phyloP scores from a whole-genome alignment of 2,888 invertebrate species.

The Cheilosia grossa region DNA sequence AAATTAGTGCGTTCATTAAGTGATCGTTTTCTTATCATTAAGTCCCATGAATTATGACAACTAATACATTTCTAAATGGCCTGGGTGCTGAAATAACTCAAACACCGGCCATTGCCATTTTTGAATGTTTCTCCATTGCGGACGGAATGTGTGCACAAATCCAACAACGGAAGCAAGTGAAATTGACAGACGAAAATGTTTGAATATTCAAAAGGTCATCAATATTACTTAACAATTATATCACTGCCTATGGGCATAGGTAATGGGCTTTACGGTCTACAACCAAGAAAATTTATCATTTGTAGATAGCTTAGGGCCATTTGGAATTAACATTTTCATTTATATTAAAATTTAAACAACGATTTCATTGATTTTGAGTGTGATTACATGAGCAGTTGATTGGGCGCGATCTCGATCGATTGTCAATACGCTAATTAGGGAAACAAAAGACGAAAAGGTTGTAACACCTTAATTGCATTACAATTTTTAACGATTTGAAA shows the following conservation, averaged over 20 bases:
- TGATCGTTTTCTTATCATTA: not conserved
- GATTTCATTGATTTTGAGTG: not conserved
- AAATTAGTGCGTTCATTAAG: not conserved
- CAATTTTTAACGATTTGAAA: no score
- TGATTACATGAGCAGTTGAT: not conserved
- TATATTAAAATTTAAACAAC: not conserved
- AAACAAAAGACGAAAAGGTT: no score
- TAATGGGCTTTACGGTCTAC: not conserved
- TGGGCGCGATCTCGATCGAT: no score
- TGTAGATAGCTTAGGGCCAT: not conserved
- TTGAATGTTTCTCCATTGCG: not conserved
- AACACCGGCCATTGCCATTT: not conserved
- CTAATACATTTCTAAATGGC: not conserved
- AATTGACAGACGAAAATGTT: not conserved
- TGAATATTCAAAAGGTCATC: not conserved
- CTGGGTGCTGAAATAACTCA: not conserved
- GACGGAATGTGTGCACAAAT: not conserved
- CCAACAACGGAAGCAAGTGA: not conserved
- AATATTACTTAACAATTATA: not conserved
- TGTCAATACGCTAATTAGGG: no score
- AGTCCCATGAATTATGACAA: not conserved
- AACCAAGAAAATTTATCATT: not conserved
- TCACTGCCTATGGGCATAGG: not conserved
- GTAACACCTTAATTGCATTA: no score
- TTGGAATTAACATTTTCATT: not conserved